Evolutionary conservation across 2,113 vertebrate species (phyloP), one percentile per base, ranked within the genome.

Genomic region (Trichomycterus rosablanca): DNA sequence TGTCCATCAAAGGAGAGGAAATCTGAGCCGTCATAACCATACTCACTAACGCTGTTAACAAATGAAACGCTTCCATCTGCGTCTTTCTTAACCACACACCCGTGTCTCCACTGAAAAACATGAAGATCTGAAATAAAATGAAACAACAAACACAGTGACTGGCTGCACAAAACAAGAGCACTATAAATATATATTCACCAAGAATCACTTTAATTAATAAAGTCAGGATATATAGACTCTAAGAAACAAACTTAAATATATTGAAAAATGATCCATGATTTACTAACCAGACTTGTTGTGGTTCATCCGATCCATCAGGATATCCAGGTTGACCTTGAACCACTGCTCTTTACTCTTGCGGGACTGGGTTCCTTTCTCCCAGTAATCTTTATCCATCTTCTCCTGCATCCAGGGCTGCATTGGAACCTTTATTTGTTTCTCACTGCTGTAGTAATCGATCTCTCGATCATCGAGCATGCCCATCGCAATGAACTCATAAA

Each of bases 321-420:
- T 75, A 4, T 56, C 65, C 19, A 83, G 54, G 15, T 74, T 76
- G 35, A 74, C 44, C 43, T 63, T 75, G 61, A 76, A 79, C 68
- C 72, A 61, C 63, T 74, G 71, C 63, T 78, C 73, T 16, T 55
- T 48, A 32, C 53, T 76, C 48, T 22, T 72, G 35, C 68, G 65
- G 30, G 67, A 68, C 49, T 70, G 63, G 14, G 77, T 81, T 44
- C 74, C 70, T 43, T 73, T 66, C 0, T 67, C 63, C 73, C 78
- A 80, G 73, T 78, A 79, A 20, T 64, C 35, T 2, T 10, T 0
- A 0, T 19, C 2, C 67, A 72, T 52, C 7, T 20, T 66, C 20
- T 76, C 51, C 5, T 1, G 37, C 75, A 83, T 73, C 80, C 80
- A 82, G 1, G 2, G 2, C 22, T 53, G 72, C 20, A 2, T 53